Evolutionary conservation across 2,888 invertebrate genomes (phyloP), one percentile per base, ranked within the genome.

Genomic region (Hartigia nigra): DNA sequence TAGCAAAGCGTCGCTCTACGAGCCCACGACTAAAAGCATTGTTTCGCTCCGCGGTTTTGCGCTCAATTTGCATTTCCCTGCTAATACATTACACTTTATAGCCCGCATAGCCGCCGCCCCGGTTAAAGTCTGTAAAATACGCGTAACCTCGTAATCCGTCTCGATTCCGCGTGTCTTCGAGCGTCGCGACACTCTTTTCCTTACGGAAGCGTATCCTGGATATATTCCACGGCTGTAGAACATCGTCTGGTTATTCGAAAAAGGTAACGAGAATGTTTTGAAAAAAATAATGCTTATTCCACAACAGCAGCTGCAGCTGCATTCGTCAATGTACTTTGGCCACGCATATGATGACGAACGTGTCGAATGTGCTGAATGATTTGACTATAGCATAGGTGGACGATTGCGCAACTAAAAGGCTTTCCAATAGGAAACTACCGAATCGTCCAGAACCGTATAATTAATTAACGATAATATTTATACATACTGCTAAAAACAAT

Each of bases 31-130:
- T 89, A 89, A 89, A 89, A 89, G 89, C 89, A 89, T 89, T 89
- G 89, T 89, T 88, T 89, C 87, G 88, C 87, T 86, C 84, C 86
- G 88, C 87, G 89, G 89, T 89, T 89, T 89, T 87, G 88, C 86
- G 89, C 88, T 87, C 88, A 89, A 89, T 89, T 89, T 89, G 88
- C 89, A 89, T 89, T 88, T 88, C 84, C 87, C 87, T 85, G 85
- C 87, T 89, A 89, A 89, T 89, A 89, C 88, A 88, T 89, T 89
- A 88, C 87, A 85, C 86, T 87, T 88, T 88, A 88, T 89, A 86
- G 87, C 85, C 55, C 82, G 83, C 82, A 70, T 84, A 84, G 83
- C 83, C 81, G 84, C 85, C 69, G 77, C 76, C 75, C 55, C 81
- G 84, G 86, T 55, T 87, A 87, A 87, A 88, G 85, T 88, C 86